Conservation (phyloP, 2,888 invertebrate species). For the Noctua pronuba region DNA sequence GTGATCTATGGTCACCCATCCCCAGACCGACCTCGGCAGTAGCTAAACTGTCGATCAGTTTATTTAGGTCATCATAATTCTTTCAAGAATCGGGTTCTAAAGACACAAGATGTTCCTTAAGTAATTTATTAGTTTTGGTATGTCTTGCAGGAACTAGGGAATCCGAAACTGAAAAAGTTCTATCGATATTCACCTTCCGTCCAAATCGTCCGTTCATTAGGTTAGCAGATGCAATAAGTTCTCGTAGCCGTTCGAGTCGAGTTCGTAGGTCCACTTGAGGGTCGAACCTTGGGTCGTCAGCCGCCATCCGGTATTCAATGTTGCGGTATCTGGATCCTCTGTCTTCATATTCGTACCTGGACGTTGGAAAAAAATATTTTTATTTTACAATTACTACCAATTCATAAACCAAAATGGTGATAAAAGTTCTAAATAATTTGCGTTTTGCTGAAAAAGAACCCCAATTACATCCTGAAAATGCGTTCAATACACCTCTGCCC, state of each 20-base stretch:
- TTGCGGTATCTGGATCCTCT: slow-evolving; percentile 84
- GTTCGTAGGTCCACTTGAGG: slow-evolving; percentile 87
- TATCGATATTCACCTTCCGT: slow-evolving; percentile 90
- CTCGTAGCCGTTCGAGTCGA: slow-evolving; percentile 85
- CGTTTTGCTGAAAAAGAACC: slow-evolving; percentile 38
- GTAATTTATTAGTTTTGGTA: not conserved
- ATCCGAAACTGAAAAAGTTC: not conserved
- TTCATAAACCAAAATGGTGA: not conserved
- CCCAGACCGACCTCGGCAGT: not conserved
- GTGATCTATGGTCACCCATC: not conserved
- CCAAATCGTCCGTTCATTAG: slow-evolving; percentile 95
- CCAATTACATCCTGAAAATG: slow-evolving; percentile 17
- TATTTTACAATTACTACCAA: not conserved
- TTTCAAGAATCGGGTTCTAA: not conserved
- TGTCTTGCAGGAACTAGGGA: not conserved
- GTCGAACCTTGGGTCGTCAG: slow-evolving; percentile 89
- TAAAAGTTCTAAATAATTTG: slow-evolving; percentile 7
- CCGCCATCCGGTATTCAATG: slow-evolving; percentile 88
- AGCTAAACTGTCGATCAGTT: not conserved
- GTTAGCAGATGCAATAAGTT: slow-evolving; percentile 93
- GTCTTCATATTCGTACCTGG: slow-evolving; percentile 83
- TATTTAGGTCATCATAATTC: not conserved
- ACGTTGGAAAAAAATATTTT: not conserved
- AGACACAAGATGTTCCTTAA: not conserved
- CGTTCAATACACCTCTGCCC: slow-evolving; percentile 52